Conservation (phyloP, 1,140 invertebrate genomes). For the Amphibalanus amphitrite region DNA sequence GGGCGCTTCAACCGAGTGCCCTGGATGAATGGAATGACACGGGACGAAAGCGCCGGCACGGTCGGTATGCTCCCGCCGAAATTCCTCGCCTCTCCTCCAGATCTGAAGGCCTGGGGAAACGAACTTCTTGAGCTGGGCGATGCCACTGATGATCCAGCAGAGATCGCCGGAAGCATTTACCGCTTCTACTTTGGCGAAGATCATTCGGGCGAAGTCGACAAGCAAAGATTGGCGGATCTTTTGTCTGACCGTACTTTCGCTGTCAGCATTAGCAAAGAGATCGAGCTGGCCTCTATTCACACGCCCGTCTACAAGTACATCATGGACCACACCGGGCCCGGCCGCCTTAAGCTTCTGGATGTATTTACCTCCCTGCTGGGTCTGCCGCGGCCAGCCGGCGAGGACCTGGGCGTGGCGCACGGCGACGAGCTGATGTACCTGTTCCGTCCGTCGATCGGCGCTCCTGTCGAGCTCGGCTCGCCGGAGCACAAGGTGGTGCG, state of each 20-base stretch:
- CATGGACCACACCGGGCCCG: not conserved
- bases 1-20: slow-evolving; percentile 35
- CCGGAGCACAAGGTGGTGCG: not conserved
- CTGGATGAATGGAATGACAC: slow-evolving; percentile 38
- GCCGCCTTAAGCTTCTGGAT: not conserved
- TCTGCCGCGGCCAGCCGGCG: not conserved
- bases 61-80: too few species aligned
- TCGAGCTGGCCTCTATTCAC: not conserved
- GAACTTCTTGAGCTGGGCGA: not conserved
- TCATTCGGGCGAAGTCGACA: too few species aligned
- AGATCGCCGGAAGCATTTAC: not conserved
- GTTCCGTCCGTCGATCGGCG: not conserved
- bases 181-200: slow-evolving; percentile 4
- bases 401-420: slow-evolving; percentile 25
- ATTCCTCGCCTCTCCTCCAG: not conserved
- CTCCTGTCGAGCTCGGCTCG: not conserved
- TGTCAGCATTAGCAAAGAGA: not conserved
- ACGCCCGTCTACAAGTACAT: slow-evolving; percentile 22
- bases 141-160: not conserved
- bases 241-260: not conserved
- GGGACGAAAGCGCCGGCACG: slow-evolving; percentile 29
- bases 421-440: not conserved
- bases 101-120: not conserved
- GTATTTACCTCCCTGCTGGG: slow-evolving; percentile 13
- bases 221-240: not conserved